These are phyloP conservation scores for Argyrosomus japonicus DNA, from an alignment of 2,113 vertebrate genomes.

Conservation along the genomic window DNA sequence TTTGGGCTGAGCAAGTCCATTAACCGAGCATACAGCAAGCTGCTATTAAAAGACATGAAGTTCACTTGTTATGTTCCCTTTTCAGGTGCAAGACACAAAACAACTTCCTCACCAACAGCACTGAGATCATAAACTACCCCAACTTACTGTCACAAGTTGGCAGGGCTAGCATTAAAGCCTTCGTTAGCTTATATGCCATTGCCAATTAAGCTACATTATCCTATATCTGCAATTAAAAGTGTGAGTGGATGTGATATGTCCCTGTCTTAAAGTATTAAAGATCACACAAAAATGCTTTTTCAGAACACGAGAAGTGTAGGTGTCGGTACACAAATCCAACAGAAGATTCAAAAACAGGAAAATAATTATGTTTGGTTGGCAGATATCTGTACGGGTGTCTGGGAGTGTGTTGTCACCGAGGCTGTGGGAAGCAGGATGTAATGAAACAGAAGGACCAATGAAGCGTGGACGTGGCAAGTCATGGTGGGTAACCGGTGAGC, in stretches of 20 bases:
- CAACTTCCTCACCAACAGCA: not conserved
- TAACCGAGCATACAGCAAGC: not conserved
- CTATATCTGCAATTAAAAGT: conserved; percentile 35
- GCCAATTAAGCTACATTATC: conserved; percentile 23
- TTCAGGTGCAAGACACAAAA: conserved; percentile 10
- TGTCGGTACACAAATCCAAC: not conserved
- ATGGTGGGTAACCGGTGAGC: conserved; percentile 29
- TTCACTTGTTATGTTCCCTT: conserved; percentile 19
- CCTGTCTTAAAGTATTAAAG: not conserved
- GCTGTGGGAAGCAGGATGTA: conserved; percentile 22
- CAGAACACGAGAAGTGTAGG: not conserved
- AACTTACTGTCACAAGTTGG: conserved; percentile 9
- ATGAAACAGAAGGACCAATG: conserved; percentile 38
- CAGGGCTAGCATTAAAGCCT: conserved; percentile 20
- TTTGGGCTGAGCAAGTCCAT: not conserved
- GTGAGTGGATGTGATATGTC: conserved; percentile 5
- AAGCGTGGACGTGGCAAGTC: conserved; percentile 35
- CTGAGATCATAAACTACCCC: conserved; percentile 15
- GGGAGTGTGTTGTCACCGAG: not conserved
- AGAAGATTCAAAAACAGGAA: not conserved
- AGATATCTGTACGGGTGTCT: not conserved
- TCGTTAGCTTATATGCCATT: conserved; percentile 24
- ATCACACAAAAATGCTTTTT: not conserved
- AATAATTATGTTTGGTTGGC: not conserved
- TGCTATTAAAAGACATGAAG: conserved; percentile 10